These are phyloP conservation scores for Trachelipus rathkii DNA, from an alignment of 1,140 invertebrate genomes.

Conservation along the genomic window DNA sequence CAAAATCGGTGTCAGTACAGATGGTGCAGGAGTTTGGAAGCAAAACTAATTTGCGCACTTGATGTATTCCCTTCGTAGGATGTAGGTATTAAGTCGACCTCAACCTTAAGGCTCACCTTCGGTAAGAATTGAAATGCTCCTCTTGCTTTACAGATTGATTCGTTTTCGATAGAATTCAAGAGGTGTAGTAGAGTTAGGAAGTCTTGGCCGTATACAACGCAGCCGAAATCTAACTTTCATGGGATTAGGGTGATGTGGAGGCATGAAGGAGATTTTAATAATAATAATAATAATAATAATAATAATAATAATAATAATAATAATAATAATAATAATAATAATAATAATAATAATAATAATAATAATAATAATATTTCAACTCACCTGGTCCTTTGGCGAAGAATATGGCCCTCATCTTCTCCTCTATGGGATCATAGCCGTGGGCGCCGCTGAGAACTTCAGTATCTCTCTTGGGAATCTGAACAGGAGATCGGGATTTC, in stretches of 20 bases:
- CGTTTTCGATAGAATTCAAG: too few relatives aligned
- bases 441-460: conserved; percentile 47
- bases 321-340: not conserved
- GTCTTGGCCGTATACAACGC: too few relatives aligned
- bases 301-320: not conserved
- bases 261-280: not conserved
- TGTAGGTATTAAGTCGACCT: too few relatives aligned
- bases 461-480: conserved; percentile 18
- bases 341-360: not conserved
- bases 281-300: not conserved
- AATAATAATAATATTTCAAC: not conserved
- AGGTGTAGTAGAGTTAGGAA: too few relatives aligned
- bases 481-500: conserved; percentile 27
- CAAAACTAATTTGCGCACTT: not conserved
- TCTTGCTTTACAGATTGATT: too few relatives aligned
- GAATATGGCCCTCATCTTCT: conserved; percentile 52
- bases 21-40: not conserved
- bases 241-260: too few relatives aligned
- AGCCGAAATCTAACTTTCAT: too few relatives aligned
- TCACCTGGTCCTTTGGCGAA: conserved; percentile 51
- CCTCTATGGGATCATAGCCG: conserved; percentile 49
- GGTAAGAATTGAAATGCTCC: too few relatives aligned
- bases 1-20: not conserved
- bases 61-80: not conserved
- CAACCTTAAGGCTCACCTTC: too few relatives aligned